Base-by-base conservation (phyloP, 2,888 invertebrate genomes). In the Drosophila phalerata region DNA sequence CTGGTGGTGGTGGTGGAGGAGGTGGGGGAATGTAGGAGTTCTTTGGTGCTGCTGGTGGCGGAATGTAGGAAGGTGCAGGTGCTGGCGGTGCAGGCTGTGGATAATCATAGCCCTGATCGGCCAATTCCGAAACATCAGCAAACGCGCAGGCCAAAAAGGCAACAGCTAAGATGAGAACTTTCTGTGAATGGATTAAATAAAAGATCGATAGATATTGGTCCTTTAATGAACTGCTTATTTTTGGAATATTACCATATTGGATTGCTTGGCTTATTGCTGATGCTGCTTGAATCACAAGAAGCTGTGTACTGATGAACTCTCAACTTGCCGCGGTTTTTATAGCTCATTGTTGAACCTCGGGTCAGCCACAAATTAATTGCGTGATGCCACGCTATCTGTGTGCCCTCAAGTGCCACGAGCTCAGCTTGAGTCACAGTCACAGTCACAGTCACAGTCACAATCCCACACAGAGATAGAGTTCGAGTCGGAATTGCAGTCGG, bases 131-230 rank as follows among this genome's bases (percentile, higher is more conserved):
- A 15, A 84, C 89, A 65, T 85, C 85, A 1, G 85, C 85, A 22
- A 70, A 70, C 66, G 88, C 89, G 74, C 90, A 89, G 64, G 88
- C 86, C 90, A 90, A 30, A 32, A 90, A 74, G 77, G 90, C 86
- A 63, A 74, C 65, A 65, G 89, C 79, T 32, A 90, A 32, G 51
- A 85, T 71, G 1, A 86, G 57, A 55, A 87, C 64, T 89, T 87
- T 86, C 86, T 86, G 64, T 19, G 17, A 13, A 60, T 13, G 15
- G 22, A 45, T 0, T 15, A 28, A 47, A 10, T 9, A 1, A 45
- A 13, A n/a, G 19, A 34, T 49, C 9, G 5, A 9, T 19, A 13
- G 19, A 30, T 13, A 0, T 5, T 32, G 19, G 51, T 71, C 53
- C 51, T 69, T 48, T 28, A 53, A 61, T 49, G 48, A 30, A 4